Percentiles rank a stretch among this genome's conserved stretches.
Evolutionary conservation across 2,888 invertebrate genomes (phyloP).

Genomic region (Drosophila seclusa): DNA sequence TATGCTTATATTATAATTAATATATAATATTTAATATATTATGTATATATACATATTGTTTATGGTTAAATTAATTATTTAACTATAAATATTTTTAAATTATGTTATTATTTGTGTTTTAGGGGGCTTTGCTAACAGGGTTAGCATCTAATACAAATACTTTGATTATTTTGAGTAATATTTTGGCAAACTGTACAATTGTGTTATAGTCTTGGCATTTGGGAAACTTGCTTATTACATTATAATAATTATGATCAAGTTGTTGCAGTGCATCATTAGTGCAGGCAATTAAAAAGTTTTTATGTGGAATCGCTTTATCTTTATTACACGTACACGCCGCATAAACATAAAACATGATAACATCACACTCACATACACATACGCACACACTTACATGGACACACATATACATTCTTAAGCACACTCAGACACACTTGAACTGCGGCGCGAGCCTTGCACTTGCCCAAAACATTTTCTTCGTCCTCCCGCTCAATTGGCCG

Average conservation of each 20-base stretch:
- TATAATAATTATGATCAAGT: slow-evolving; percentile 70
- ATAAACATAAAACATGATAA: slow-evolving; percentile 77
- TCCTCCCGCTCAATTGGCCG: slow-evolving; percentile 12
- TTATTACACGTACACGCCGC: slow-evolving; percentile 73
- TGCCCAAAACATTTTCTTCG: slow-evolving; percentile 35
- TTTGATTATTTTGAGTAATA: background rate
- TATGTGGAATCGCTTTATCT: slow-evolving; percentile 76
- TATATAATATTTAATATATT: background rate
- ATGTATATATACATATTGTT: background rate
- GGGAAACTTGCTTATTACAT: slow-evolving; percentile 50
- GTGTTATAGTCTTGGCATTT: slow-evolving; percentile 31
- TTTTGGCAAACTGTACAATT: slow-evolving; percentile 28
- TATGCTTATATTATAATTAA: background rate
- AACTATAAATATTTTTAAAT: background rate
- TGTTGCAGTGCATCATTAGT: slow-evolving; percentile 81
- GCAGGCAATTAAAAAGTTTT: slow-evolving; percentile 81
- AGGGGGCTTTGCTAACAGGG: background rate
- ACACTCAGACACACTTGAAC: slow-evolving; percentile 17
- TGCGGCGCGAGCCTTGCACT: slow-evolving; percentile 56
- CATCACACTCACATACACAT: slow-evolving; percentile 22
- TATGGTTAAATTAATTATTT: background rate
- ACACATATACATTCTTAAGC: background rate
- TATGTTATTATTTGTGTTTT: background rate
- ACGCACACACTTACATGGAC: background rate
- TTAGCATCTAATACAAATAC: background rate